Evolutionary conservation across 2,113 vertebrate genomes (phyloP).

Genomic region (Oenanthe oenanthe): DNA sequence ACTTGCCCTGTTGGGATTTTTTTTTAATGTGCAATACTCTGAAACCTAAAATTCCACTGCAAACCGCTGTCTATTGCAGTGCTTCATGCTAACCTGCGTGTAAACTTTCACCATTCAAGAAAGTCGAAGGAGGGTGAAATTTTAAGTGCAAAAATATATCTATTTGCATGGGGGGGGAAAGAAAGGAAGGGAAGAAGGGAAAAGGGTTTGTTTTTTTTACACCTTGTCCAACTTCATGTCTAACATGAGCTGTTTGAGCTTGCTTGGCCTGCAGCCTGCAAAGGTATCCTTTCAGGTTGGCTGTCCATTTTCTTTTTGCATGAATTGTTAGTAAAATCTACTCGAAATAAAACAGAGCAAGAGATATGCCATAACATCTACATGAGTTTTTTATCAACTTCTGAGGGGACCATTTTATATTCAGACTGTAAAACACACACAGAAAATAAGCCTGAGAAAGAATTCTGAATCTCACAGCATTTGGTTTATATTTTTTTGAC

Average conservation of each 20-base stretch:
- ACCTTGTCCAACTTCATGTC: background rate
- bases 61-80: background rate
- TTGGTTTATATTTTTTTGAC: constrained; percentile 40
- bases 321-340: background rate
- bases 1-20: background rate
- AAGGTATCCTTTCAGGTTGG: background rate
- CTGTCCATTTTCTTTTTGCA: background rate
- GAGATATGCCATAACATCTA: background rate
- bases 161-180: background rate
- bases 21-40: background rate
- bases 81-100: background rate
- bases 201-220: background rate
- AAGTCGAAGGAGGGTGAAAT: background rate
- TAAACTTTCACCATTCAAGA: background rate
- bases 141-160: background rate
- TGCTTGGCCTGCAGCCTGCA: background rate
- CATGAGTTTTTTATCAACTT: background rate
- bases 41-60: background rate
- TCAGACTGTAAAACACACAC: background rate
- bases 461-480: background rate
- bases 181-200: background rate
- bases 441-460: background rate
- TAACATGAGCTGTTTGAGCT: background rate
- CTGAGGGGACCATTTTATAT: background rate
- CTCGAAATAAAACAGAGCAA: background rate